Base-by-base conservation (phyloP, 1,140 invertebrate genomes). In the Procambarus clarkii region DNA sequence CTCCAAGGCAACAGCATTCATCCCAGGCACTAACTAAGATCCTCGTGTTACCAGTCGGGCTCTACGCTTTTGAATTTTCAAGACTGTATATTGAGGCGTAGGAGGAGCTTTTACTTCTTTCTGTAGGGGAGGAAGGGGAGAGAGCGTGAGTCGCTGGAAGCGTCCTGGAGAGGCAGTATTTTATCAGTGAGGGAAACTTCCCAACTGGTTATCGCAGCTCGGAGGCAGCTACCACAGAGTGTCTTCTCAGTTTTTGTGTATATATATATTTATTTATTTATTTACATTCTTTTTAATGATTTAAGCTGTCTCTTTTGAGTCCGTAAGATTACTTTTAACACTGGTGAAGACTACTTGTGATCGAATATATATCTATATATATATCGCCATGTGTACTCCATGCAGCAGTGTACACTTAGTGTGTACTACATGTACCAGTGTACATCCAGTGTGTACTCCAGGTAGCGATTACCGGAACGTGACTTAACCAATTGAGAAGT, bases 401-500 rank as follows among this genome's bases (percentile, higher is more conserved):
- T 34, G 34, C 34, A 34, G 34, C 34, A 34, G 34, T 34, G 34
- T 34, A 34, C 34, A 34, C 34, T 34, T 34, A 34, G 34, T 34
- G 34, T 34, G 34, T 34, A 34, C 34, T n/a, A 34, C 34, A 34
- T 34, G 34, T 34, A 34, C 34, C 34, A 34, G 34, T 34, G 34
- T 34, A 34, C 34, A 34, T 34, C 34, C 34, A 34, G 34, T 34
- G 34, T 34, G 34, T 34, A 34, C 34, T 34, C 34, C 34, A 58
- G 54, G 54, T 58, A 58, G 54, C 54, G 54, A 58, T 58, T 9
- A 58, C 54, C 7, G 54, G 54, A 7, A 58, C 60, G 60, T 15
- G 60, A 84, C 46, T 71, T 74, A 92, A 92, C 92, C 92, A 92
- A 92, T 92, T 92, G 92, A 92, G 92, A 92, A 92, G 92, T 91